Percentiles rank a stretch among this genome's conserved stretches.
Conservation (phyloP, 2,888 invertebrate species). For the Tupiocoris notatus region DNA sequence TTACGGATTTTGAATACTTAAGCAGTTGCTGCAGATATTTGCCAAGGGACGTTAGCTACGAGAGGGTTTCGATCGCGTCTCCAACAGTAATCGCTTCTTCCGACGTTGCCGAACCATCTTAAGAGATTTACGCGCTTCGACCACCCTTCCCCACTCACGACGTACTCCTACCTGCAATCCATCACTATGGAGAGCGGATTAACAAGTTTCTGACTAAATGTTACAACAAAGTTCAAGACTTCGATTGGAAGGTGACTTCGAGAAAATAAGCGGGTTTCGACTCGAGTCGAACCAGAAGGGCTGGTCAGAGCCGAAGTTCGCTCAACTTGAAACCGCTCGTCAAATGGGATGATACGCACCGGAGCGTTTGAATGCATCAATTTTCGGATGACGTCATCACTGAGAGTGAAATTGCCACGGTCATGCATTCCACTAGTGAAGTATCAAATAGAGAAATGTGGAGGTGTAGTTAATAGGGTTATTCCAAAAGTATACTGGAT, state of each 20-base stretch:
- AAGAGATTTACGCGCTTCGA: slow-evolving; percentile 3
- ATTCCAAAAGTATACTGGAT: no score
- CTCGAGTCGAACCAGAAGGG: neutral
- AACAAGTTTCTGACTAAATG: slow-evolving; percentile 2
- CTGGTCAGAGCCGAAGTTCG: no score
- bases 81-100: neutral
- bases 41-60: neutral
- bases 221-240: neutral
- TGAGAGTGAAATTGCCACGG: no score
- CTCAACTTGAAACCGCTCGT: no score
- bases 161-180: neutral
- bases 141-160: neutral
- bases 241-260: neutral
- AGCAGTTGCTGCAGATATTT: neutral
- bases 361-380: no score
- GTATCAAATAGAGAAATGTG: no score
- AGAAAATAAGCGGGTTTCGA: neutral
- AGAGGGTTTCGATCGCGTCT: neutral
- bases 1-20: slow-evolving; percentile 9
- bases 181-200: slow-evolving; percentile 1
- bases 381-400: no score
- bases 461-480: no score
- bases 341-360: no score
- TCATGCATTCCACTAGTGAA: no score
- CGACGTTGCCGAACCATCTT: neutral